Percentiles rank a stretch among this genome's conserved stretches.
Evolutionary conservation across 2,797 vertebrate species (phyloP).

Genomic region (Sebastes matsubarae): DNA sequence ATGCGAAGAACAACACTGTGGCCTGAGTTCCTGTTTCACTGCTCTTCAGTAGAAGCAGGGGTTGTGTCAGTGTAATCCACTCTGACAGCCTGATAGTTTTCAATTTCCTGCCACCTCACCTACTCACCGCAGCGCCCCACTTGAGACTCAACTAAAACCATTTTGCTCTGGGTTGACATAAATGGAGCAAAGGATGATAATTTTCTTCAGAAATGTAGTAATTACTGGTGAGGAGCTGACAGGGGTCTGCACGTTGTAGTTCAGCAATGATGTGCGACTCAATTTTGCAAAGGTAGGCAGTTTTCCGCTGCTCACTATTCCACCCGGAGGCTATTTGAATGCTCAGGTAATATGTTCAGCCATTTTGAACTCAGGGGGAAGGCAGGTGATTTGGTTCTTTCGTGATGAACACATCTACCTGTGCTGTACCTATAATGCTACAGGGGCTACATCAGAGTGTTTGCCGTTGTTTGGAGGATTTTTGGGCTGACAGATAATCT

Average conservation of each 20-base stretch:
- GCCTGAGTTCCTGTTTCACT: slow-evolving; percentile 36
- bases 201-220: slow-evolving; percentile 50
- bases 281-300: slow-evolving; percentile 30
- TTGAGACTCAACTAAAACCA: slow-evolving; percentile 53
- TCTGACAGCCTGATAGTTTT: slow-evolving; percentile 68
- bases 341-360: slow-evolving; percentile 1
- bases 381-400: slow-evolving; percentile 12
- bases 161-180: slow-evolving; percentile 54
- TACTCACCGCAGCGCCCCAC: slow-evolving; percentile 42
- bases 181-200: slow-evolving; percentile 59
- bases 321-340: slow-evolving; percentile 32
- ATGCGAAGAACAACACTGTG: slow-evolving; percentile 48
- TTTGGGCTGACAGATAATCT: slow-evolving; percentile 42
- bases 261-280: not conserved
- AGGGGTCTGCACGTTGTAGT: slow-evolving; percentile 14
- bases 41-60: slow-evolving; percentile 27
- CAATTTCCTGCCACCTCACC: slow-evolving; percentile 70
- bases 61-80: slow-evolving; percentile 65
- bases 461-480: slow-evolving; percentile 12
- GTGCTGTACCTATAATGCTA: not conserved
- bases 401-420: slow-evolving; percentile 3
- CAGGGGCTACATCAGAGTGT: not conserved
- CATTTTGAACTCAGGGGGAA: not conserved
- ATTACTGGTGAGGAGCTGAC: slow-evolving; percentile 46
- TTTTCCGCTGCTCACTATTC: slow-evolving; percentile 25